Percentiles rank a stretch among this genome's conserved stretches.
These are phyloP conservation scores for Poecilia gillii DNA, from an alignment of 2,797 vertebrate species.

Conservation along the genomic window DNA sequence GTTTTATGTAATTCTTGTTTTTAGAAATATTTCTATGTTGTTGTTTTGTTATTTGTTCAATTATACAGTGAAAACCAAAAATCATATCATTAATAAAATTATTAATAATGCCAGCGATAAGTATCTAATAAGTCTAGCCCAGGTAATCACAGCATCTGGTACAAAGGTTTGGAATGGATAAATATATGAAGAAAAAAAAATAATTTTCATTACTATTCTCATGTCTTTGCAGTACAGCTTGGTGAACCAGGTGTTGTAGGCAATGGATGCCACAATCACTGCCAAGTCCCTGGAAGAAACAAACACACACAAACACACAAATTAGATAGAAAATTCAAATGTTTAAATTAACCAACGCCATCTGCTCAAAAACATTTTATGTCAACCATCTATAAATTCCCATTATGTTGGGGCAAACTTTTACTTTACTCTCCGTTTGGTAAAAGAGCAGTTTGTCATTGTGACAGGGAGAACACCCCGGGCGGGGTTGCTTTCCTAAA, in stretches of 20 bases:
- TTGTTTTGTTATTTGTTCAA: neutral
- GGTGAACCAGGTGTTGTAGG: conserved; percentile 94
- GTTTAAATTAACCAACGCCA: conserved; percentile 62
- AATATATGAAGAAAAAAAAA: conserved; percentile 14
- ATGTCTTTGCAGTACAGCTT: conserved; percentile 92
- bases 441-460: conserved; percentile 67
- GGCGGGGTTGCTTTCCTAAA: conserved; percentile 60
- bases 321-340: conserved; percentile 45
- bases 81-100: neutral
- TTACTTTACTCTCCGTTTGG: conserved; percentile 44
- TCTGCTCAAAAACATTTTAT: conserved; percentile 60
- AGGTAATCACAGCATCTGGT: conserved; percentile 26
- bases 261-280: conserved; percentile 90
- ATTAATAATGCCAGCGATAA: neutral
- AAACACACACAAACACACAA: conserved; percentile 37
- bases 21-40: neutral
- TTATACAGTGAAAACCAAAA: neutral
- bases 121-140: neutral
- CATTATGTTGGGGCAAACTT: conserved; percentile 58
- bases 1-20: neutral
- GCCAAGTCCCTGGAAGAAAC: conserved; percentile 86
- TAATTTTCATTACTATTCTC: conserved; percentile 84
- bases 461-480: conserved; percentile 57
- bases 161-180: conserved; percentile 15
- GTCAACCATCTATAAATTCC: conserved; percentile 67